Evolutionary conservation across 1,140 invertebrate genomes (phyloP), one percentile per base, ranked within the genome.

Genomic region (Pseudomyrmex pallidus): DNA sequence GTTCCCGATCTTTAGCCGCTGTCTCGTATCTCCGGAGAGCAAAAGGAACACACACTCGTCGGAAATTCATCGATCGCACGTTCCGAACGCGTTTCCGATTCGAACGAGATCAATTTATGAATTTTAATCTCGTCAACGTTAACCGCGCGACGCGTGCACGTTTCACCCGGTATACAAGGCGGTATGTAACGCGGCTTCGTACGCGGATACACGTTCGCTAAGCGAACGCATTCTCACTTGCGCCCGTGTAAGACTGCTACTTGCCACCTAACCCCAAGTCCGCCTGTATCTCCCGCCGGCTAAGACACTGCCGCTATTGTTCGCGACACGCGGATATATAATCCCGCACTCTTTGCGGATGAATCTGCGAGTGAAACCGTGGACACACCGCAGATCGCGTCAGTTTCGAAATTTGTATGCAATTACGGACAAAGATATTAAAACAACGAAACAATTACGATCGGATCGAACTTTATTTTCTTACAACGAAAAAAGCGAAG

Each of bases 271-370:
- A 35, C 5, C 35, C 35, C 22, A 85, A 35, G 85, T 85, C 85
- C 59, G 87, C 74, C 76, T 87, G 87, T 88, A 35, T 35, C 5
- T 35, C 35, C 83, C 82, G 64, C 86, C 85, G 70, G 72, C 54
- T 52, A 57, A 85, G 80, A 88, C 86, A 88, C 86, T 83, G 83
- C 85, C 74, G 86, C 86, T 87, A 88, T 88, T 88, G 87, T 88
- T 85, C 85, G 87, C 66, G 83, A 85, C 59, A 44, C 66, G 83
- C 72, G 25, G 70, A 85, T 64, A 72, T 70, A 48, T 35, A 5
- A 35, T 83, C 50, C 44, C 15, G 15, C 44, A 48, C 72, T 35
- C 48, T 73, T 25, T 10, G 22, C 76, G 77, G 5, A 62, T 66
- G 57, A 56, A 25, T 82, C 54, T 54, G n/a, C n/a, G 64, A 77